Percentiles rank a stretch among this genome's conserved stretches.
phyloP scores from a whole-genome alignment of 53 echinoderm and acorn worm species.

The Echinarachnius parma region DNA sequence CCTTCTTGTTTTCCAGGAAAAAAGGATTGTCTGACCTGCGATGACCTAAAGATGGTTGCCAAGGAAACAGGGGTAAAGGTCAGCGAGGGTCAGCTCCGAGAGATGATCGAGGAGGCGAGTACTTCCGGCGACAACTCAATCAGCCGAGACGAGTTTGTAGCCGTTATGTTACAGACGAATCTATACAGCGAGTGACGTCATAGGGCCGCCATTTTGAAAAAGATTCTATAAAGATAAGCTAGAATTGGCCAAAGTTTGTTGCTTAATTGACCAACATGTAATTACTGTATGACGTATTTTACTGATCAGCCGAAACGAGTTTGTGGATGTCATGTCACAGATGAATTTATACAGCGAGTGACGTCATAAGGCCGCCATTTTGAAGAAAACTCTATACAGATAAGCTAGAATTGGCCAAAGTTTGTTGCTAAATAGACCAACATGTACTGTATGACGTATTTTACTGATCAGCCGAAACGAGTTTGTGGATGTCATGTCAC shows the following conservation, averaged over 20 bases:
- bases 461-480: slow-evolving; percentile 48
- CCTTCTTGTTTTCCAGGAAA: slow-evolving; percentile 18
- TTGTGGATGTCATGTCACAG: slow-evolving; percentile 59
- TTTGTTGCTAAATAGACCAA: too few species aligned
- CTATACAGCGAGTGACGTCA: slow-evolving; percentile 39
- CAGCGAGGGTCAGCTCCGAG: slow-evolving; percentile 41
- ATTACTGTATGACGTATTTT: too few species aligned
- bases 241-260: too few species aligned
- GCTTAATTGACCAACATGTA: too few species aligned
- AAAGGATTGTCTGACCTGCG: slow-evolving; percentile 36
- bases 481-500: slow-evolving; percentile 57
- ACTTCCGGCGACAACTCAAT: slow-evolving; percentile 35
- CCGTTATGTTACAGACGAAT: slow-evolving; percentile 60
- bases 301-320: slow-evolving; percentile 49
- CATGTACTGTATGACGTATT: too few species aligned
- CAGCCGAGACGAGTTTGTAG: slow-evolving; percentile 51
- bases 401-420: too few species aligned
- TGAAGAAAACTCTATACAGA: too few species aligned
- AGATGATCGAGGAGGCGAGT: slow-evolving; percentile 53
- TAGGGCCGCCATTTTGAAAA: too few species aligned
- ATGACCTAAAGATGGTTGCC: slow-evolving; percentile 51
- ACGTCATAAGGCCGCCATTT: too few species aligned
- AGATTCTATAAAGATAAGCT: too few species aligned
- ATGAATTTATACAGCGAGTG: slow-evolving; percentile 44
- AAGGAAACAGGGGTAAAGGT: slow-evolving; percentile 53